phyloP scores from a whole-genome alignment of 2,888 invertebrate genomes.

The Scelioninae gen. 1 region DNA sequence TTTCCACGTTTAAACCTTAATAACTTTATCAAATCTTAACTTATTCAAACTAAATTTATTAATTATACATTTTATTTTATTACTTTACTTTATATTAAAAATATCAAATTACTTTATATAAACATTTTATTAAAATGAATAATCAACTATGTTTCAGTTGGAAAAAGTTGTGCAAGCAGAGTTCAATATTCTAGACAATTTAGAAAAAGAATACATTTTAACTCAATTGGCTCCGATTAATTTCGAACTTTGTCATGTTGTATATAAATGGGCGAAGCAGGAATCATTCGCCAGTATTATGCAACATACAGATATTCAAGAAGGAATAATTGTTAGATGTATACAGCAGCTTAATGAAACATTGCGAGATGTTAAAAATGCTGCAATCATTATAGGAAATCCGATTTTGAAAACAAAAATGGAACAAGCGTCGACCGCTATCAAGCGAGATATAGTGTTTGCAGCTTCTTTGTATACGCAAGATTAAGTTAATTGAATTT shows the following conservation, averaged over 20 bases:
- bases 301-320: constrained; percentile 96
- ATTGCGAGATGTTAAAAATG: constrained; percentile 94
- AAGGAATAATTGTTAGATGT: constrained; percentile 98
- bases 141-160: constrained; percentile 85
- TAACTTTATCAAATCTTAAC: too few species aligned
- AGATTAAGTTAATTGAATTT: constrained; percentile 70
- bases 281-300: constrained; percentile 97
- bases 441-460: constrained; percentile 99
- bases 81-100: too few species aligned
- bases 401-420: constrained; percentile 96
- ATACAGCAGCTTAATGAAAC: constrained; percentile 98
- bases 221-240: constrained; percentile 89
- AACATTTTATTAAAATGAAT: not conserved
- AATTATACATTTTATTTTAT: too few species aligned
- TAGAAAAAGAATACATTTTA: constrained; percentile 86
- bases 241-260: constrained; percentile 96
- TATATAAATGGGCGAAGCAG: constrained; percentile 97
- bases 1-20: too few species aligned
- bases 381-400: constrained; percentile 96
- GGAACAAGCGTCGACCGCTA: constrained; percentile 96
- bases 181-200: constrained; percentile 87
- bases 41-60: too few species aligned
- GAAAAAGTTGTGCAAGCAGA: constrained; percentile 89
- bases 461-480: constrained; percentile 97
- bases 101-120: too few species aligned